Evolutionary conservation across 2,888 invertebrate species (phyloP).

Genomic region (Phymatocera aterrima): DNA sequence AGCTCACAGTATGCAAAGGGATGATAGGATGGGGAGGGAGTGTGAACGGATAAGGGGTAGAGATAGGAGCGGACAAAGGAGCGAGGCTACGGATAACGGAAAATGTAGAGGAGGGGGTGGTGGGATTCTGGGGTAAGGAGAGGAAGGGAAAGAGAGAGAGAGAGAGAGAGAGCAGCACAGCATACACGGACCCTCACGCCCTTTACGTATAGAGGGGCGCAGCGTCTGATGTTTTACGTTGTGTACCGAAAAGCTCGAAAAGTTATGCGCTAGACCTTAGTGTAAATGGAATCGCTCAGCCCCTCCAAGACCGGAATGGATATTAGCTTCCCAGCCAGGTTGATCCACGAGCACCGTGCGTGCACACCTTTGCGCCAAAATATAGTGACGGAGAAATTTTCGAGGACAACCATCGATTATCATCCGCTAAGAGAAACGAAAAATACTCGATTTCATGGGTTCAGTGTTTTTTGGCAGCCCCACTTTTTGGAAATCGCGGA

Average conservation of each 20-base stretch:
- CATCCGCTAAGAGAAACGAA: too few relatives aligned
- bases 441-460: too few relatives aligned
- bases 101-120: constrained; percentile 33
- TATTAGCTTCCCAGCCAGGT: constrained; percentile 47
- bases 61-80: constrained; percentile 47
- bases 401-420: not conserved
- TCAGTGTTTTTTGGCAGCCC: too few relatives aligned
- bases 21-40: not conserved
- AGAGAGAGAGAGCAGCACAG: constrained; percentile 16
- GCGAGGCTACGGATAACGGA: constrained; percentile 36
- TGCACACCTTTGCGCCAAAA: not conserved
- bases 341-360: not conserved
- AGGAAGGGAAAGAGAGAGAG: not conserved
- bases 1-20: constrained; percentile 25
- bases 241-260: not conserved
- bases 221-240: constrained; percentile 5
- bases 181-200: constrained; percentile 17
- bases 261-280: constrained; percentile 23
- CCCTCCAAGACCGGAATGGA: constrained; percentile 50
- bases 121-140: too few relatives aligned
- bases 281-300: constrained; percentile 52
- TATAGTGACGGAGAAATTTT: not conserved
- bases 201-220: not conserved
- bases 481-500: too few relatives aligned
- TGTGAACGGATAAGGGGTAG: constrained; percentile 45